These are phyloP conservation scores for Malurus alboscapulatus DNA, from an alignment of 2,113 vertebrate species.

Conservation along the genomic window DNA sequence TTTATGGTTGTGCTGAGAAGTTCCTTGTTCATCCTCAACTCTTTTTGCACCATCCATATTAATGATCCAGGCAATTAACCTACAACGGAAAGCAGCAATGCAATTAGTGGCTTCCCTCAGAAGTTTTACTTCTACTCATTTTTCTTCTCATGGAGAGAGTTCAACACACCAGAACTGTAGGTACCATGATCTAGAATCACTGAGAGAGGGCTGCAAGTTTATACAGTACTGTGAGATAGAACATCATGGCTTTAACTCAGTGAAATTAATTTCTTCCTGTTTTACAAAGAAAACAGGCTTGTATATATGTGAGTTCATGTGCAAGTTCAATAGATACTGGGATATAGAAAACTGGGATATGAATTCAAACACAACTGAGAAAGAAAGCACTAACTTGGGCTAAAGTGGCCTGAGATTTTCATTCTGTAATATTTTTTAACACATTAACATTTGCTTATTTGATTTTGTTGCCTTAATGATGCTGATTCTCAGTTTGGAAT, in stretches of 20 bases:
- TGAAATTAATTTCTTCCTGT: not conserved
- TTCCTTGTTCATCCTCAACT: not conserved
- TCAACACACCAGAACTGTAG: not conserved
- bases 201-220: not conserved
- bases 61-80: not conserved
- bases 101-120: not conserved
- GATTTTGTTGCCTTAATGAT: too few relatives aligned
- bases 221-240: not conserved
- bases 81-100: not conserved
- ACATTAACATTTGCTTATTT: not conserved
- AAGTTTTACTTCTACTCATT: not conserved
- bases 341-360: not conserved
- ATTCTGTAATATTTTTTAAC: not conserved
- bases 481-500: not conserved
- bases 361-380: not conserved
- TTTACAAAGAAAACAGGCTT: not conserved
- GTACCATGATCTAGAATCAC: not conserved
- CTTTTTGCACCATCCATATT: not conserved
- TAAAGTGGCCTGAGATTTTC: not conserved
- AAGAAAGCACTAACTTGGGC: not conserved
- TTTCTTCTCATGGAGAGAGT: not conserved
- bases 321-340: not conserved
- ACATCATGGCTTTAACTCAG: not conserved
- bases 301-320: not conserved
- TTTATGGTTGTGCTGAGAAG: not conserved